Base-by-base conservation (phyloP, 23 tunicate genomes). In the Trididemnum nubilum region DNA sequence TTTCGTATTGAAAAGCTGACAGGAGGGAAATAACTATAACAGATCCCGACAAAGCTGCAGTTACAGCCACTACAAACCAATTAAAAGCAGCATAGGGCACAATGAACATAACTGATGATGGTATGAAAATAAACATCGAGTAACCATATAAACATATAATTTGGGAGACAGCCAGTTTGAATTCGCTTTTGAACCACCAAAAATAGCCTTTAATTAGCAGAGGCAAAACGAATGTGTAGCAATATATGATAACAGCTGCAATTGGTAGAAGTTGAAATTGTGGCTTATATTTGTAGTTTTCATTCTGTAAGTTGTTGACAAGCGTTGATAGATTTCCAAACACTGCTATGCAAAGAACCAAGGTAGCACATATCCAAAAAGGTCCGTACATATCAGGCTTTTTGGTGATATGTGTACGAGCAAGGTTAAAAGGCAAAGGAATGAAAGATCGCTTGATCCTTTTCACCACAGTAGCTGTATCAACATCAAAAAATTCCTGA, bases 321-420 rank as follows among this genome's bases (percentile, higher is more conserved):
- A 90, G 49, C 0, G 82, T 90, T 0, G 90, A 86, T 51, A 95
- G 71, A 64, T 95, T 95, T 9, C 99, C 96, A 74, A 85, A 95
- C 1, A 95, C 85, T 21, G 86, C 90, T 0, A 90, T 83, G n/a
- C 76, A 60, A 31, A 95, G 66, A n/a, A 90, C 95, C 19, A 95
- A 54, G 12, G 96, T 95, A 33, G 91, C 99, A 85, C 96, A 90
- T 3, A 95, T 90, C 99, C 99, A 95, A 65, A 95, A 84, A 2
- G 99, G 99, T 25, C 99, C 99, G 64, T 95, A 95, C 61, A 95
- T 35, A 81, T 95, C 99, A 0, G 99, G 92, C 36, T 83, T 86
- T 57, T 90, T 95, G 25, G 85, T 92, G 49, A 87, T 81, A 38
- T 80, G 86, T 23, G 65, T 52, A 26, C 71, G 57, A 57, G 23